Evolutionary conservation across 2,888 invertebrate genomes (phyloP).

Genomic region (Halictus quadricinctus): DNA sequence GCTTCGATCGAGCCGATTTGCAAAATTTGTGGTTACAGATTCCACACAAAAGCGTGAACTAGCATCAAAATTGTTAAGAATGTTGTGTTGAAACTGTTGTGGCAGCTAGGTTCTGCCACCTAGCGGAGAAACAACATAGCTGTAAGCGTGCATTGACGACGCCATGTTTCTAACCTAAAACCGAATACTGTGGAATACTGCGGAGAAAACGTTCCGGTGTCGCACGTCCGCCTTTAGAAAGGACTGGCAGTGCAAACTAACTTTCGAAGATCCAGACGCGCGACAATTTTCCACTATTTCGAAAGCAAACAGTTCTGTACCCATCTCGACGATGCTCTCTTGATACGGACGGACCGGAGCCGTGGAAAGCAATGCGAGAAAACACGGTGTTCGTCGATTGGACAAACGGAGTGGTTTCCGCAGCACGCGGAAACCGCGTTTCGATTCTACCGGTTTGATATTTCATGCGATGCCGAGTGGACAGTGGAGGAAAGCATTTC

Average conservation of each 20-base stretch:
- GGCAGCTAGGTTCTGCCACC: too few relatives aligned
- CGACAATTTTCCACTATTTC: conserved; percentile 2
- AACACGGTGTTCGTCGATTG: neutral
- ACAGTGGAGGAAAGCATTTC: conserved; percentile 12
- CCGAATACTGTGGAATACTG: neutral
- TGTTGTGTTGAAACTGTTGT: too few relatives aligned
- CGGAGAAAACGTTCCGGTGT: neutral
- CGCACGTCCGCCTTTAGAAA: neutral
- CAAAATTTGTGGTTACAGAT: neutral
- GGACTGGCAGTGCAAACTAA: neutral
- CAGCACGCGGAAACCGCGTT: conserved; percentile 1
- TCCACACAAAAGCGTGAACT: neutral
- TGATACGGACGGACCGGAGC: neutral
- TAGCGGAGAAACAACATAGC: too few relatives aligned
- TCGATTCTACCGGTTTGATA: conserved; percentile 25
- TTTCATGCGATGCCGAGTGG: conserved; percentile 19
- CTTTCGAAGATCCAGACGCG: neutral
- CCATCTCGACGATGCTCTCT: neutral
- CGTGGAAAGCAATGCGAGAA: conserved; percentile 5
- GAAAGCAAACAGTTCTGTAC: neutral
- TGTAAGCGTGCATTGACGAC: too few relatives aligned
- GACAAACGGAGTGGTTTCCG: neutral
- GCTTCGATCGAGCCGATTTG: neutral
- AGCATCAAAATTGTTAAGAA: too few relatives aligned
- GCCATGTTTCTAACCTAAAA: too few relatives aligned